These are phyloP conservation scores for Paralichthys olivaceus DNA, from an alignment of 2,113 vertebrate species.

Conservation along the genomic window DNA sequence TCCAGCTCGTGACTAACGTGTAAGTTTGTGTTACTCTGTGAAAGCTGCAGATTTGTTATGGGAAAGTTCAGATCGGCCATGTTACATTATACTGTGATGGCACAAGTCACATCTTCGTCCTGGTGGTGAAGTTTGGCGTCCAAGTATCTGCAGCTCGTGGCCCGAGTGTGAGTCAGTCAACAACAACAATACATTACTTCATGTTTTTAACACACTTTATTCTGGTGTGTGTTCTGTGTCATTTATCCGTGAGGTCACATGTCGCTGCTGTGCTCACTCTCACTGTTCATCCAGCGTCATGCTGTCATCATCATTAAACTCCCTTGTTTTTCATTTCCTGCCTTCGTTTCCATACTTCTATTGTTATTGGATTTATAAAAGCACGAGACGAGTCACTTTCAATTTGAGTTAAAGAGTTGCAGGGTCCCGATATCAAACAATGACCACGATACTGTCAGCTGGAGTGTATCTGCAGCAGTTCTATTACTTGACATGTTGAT, in stretches of 20 bases:
- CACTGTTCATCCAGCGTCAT: no score
- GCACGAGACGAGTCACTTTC: no score
- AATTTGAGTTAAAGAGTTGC: no score
- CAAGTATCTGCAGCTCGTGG: neutral
- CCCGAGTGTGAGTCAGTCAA: slow-evolving; percentile 4
- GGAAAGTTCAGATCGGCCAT: slow-evolving; percentile 4
- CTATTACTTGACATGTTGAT: no score
- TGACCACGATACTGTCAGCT: no score
- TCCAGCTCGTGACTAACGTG: neutral
- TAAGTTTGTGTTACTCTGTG: slow-evolving; percentile 6
- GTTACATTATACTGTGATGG: neutral
- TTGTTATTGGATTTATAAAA: no score
- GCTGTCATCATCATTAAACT: no score
- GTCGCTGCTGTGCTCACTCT: no score
- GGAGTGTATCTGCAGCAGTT: no score
- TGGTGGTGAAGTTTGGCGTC: slow-evolving; percentile 2
- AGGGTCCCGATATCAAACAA: no score
- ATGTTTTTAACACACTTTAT: neutral
- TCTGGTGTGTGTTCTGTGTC: neutral
- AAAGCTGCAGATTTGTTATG: neutral
- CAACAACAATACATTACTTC: neutral
- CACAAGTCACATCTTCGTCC: neutral
- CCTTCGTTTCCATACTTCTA: no score
- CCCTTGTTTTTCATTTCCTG: no score
- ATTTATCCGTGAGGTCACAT: neutral